Conservation (phyloP, 1,140 invertebrate genomes). For the Paramacrobiotus metropolitanus region DNA sequence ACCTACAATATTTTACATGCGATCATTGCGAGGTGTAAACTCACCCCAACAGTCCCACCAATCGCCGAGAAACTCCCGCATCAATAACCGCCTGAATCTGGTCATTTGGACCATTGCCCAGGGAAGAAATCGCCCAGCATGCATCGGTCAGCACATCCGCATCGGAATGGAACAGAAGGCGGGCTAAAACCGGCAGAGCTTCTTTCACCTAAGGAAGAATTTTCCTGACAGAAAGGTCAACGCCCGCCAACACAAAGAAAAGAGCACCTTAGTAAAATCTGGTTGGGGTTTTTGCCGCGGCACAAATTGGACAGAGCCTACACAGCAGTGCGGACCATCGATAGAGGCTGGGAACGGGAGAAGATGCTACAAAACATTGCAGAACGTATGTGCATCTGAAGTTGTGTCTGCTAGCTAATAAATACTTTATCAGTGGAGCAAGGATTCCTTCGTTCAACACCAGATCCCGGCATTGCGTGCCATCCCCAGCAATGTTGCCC, state of each 20-base stretch:
- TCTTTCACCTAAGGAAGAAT: conserved; percentile 26
- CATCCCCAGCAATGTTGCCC: conserved; percentile 89
- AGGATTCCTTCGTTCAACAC: conserved; percentile 64
- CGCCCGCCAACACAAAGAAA: too few species aligned
- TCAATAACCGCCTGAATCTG: conserved; percentile 95
- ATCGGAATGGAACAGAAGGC: conserved; percentile 66
- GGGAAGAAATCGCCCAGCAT: conserved; percentile 80
- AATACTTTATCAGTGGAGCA: conserved; percentile 62
- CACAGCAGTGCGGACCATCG: conserved; percentile 87
- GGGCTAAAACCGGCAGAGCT: conserved; percentile 60
- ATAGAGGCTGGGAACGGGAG: conserved; percentile 50
- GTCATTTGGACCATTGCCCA: conserved; percentile 88
- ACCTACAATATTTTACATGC: too few species aligned
- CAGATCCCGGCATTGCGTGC: conserved; percentile 67
- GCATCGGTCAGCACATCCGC: conserved; percentile 75
- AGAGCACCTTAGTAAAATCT: conserved; percentile 68
- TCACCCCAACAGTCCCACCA: conserved; percentile 80
- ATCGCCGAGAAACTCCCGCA: conserved; percentile 69
- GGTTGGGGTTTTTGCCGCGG: conserved; percentile 88
- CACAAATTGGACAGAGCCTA: conserved; percentile 92
- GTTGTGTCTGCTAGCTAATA: neutral
- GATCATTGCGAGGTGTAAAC: too few species aligned
- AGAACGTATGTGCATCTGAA: too few species aligned
- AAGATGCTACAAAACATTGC: conserved; percentile 42
- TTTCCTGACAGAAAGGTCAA: too few species aligned